Evolutionary conservation across 2,888 invertebrate genomes (phyloP).

Genomic region (Chirona hameri): DNA sequence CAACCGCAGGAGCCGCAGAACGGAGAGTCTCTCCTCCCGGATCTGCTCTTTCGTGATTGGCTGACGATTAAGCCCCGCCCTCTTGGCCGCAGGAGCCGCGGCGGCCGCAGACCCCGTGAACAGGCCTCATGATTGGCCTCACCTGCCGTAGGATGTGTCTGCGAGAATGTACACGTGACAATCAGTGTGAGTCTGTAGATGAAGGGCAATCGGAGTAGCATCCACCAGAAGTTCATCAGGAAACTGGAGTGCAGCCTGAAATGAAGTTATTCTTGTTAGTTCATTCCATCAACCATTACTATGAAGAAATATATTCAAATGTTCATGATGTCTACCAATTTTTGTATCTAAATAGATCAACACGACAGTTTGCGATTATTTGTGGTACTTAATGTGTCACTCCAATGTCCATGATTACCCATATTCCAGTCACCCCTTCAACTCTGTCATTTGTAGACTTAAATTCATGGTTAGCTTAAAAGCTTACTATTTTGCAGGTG

Average conservation of each 20-base stretch:
- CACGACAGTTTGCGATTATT: not conserved
- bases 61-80: too few species aligned
- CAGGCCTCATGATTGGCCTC: too few species aligned
- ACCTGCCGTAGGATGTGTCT: constrained; percentile 27
- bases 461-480: constrained; percentile 26
- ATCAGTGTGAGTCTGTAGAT: constrained; percentile 52
- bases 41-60: too few species aligned
- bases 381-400: too few species aligned
- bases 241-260: constrained; percentile 84
- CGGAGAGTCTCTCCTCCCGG: too few species aligned
- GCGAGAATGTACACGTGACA: not conserved
- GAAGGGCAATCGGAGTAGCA: constrained; percentile 62
- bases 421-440: not conserved
- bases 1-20: too few species aligned
- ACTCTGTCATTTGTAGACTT: too few species aligned
- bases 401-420: not conserved
- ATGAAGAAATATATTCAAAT: constrained; percentile 32
- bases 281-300: too few species aligned
- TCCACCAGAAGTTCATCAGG: constrained; percentile 73
- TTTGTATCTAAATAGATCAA: not conserved
- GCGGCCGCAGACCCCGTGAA: too few species aligned
- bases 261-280: constrained; percentile 32
- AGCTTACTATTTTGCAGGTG: constrained; percentile 61
- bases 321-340: not conserved
- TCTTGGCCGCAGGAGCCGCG: too few species aligned